Evolutionary conservation across 2,797 vertebrate genomes (phyloP), one percentile per base, ranked within the genome.

Genomic region (Pempheris klunzingeri): DNA sequence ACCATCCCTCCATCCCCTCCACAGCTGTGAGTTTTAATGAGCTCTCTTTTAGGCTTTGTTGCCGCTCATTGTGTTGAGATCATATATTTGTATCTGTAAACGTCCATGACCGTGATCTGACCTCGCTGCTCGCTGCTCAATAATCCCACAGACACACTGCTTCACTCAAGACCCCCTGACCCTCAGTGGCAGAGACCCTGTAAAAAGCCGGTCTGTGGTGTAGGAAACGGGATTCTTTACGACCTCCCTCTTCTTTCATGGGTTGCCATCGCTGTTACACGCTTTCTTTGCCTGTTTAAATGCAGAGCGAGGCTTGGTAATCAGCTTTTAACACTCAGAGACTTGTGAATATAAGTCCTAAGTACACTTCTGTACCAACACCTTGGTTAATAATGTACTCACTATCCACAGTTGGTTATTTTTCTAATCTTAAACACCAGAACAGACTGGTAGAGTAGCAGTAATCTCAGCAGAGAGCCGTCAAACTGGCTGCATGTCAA

Each of bases 391-490:
- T 84, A 78, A 82, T 59, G 81, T 86, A 69, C 75, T 64, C 46
- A 57, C 26, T 82, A 62, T 66, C 78, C 72, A 85, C 72, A 85
- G 68, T 64, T 69, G 63, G 75, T 80, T 77, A 73, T 87, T 86
- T 85, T 84, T 86, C 63, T 88, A 87, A 89, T 92, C 90, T 77
- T 81, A 71, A 79, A 69, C 62, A 74, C 71, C 84, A 78, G 79
- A 84, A 84, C 68, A 78, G 87, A 78, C 78, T 36, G 61, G 64
- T 47, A 77, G 76, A 86, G 85, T 32, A 54, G 71, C 53, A 46
- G 75, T 90, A 91, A 93, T 91, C 89, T 91, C 74, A 63, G 79
- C 78, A 82, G 84, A 87, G 85, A 76, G 90, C 85, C 44, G 83
- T 78, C 69, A 65, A 57, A 86, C 81, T 82, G 79, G 82, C 87